Conservation (phyloP, 2,888 invertebrate genomes). For the Temnothorax rugatulus region DNA sequence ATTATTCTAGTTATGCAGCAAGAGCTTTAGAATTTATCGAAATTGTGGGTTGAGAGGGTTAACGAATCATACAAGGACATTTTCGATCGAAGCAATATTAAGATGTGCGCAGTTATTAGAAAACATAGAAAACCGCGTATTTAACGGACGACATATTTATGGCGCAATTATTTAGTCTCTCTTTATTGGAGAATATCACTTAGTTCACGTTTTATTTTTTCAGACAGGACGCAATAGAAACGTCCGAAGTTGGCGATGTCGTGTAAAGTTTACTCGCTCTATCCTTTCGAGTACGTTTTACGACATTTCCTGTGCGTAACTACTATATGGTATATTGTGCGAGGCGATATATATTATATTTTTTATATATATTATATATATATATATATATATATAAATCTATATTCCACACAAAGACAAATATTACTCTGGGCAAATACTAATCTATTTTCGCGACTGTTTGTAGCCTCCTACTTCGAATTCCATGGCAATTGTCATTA, state of each 20-base stretch:
- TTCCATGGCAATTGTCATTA: conserved; percentile 31
- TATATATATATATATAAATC: conserved; percentile 63
- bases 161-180: conserved; percentile 71
- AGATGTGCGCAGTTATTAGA: conserved; percentile 61
- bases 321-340: neutral
- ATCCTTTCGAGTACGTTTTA: conserved; percentile 72
- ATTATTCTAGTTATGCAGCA: neutral
- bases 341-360: too few species aligned
- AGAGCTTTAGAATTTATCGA: neutral
- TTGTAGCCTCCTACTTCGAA: neutral
- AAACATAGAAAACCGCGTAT: conserved; percentile 65
- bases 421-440: conserved; percentile 73
- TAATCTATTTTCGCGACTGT: conserved; percentile 36
- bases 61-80: conserved; percentile 35
- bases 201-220: conserved; percentile 75
- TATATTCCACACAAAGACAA: conserved; percentile 55
- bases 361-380: too few species aligned
- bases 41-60: neutral
- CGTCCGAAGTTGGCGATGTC: conserved; percentile 53
- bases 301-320: conserved; percentile 62
- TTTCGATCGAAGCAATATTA: conserved; percentile 62
- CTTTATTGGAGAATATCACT: conserved; percentile 75
- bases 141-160: conserved; percentile 69
- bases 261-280: conserved; percentile 67
- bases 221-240: conserved; percentile 70